A percentile compares a stretch with the other conserved stretches of the same genome.
Evolutionary conservation across 2,797 vertebrate species (phyloP).

Genomic region (Bradypodion pumilum): DNA sequence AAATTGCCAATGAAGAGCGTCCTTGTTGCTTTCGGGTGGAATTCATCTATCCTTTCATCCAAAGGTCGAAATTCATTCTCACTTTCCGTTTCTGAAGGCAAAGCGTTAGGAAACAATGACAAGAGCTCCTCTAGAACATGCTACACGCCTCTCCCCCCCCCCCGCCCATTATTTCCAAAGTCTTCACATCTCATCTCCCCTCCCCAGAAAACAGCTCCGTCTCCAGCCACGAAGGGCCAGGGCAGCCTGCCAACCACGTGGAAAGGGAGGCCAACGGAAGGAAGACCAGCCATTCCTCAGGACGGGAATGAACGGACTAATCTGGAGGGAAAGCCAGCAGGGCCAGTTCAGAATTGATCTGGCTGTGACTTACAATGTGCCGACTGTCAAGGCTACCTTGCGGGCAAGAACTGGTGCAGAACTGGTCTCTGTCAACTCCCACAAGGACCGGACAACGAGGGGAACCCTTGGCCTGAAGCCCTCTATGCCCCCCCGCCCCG

Average conservation of each 20-base stretch:
- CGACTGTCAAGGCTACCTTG: not conserved
- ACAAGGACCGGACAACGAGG: too few relatives aligned
- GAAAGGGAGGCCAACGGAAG: not conserved
- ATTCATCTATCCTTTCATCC: slow-evolving; percentile 97
- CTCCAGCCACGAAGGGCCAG: not conserved
- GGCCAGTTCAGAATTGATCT: not conserved
- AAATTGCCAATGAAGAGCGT: slow-evolving; percentile 99
- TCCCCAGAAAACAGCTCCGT: not conserved
- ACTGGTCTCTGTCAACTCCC: not conserved
- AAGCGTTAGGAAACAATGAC: too few relatives aligned
- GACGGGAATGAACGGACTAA: not conserved
- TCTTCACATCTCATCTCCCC: accelerated
- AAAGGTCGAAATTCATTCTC: slow-evolving; percentile 98
- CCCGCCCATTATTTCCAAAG: too few relatives aligned
- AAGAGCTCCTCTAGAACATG: too few relatives aligned
- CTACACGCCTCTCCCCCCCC: too few relatives aligned
- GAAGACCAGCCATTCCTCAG: not conserved
- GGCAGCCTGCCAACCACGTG: not conserved
- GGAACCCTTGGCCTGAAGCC: too few relatives aligned
- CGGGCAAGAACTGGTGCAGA: not conserved
- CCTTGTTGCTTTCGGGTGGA: slow-evolving; percentile 97
- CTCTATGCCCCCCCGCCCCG: too few relatives aligned
- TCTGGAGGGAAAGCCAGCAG: not conserved
- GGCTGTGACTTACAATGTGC: not conserved
- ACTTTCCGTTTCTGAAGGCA: slow-evolving; percentile 91